Base-by-base conservation (phyloP, 2,113 vertebrate genomes). In the Rhinogobius similis region DNA sequence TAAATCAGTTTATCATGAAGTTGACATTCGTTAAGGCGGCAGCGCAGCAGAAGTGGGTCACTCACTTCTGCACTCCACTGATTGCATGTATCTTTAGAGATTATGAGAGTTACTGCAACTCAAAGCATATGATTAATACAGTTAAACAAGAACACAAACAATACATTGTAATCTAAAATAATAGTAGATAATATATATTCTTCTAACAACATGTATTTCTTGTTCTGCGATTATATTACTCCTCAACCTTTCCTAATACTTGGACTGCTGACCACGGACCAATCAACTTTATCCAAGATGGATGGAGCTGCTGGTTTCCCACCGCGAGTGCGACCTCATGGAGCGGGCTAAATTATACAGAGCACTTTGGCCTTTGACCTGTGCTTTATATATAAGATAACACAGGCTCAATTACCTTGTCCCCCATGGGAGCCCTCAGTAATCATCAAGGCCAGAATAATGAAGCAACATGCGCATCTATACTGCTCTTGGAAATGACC, bases 351-450 rank as follows among this genome's bases (percentile, higher is more conserved):
- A 77, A 72, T 69, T 29, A 73, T 73, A 71, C 52, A n/a, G 56
- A 64, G 56, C 4, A 20, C 50, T 44, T 69, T 78, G 64, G 75
- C 84, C 80, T 86, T 72, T 76, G 27, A 73, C 78, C 82, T 55
- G 59, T 4, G 69, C 73, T 82, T 76, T 83, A 83, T 81, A 81
- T 67, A 74, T 46, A 65, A 82, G 82, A 77, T 85, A 85, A 78
- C 11, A 67, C 50, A 36, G 70, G 70, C 36, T 74, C 48, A 36
- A 13, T 75, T 73, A 62, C 52, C 69, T 10, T 12, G 5, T 16
- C 24, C 65, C 62, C 69, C 2, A 20, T 70, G 72, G 68, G 27
- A 68, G 65, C 26, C 2, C 63, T 76, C 44, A 11, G 70, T 16
- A 44, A 73, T 61, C 65, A 58, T 77, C 48, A 39, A 24, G 48